Percentiles rank a stretch among this genome's conserved stretches.
Evolutionary conservation across 2,113 vertebrate species (phyloP).

Genomic region (Tachysurus vachellii): DNA sequence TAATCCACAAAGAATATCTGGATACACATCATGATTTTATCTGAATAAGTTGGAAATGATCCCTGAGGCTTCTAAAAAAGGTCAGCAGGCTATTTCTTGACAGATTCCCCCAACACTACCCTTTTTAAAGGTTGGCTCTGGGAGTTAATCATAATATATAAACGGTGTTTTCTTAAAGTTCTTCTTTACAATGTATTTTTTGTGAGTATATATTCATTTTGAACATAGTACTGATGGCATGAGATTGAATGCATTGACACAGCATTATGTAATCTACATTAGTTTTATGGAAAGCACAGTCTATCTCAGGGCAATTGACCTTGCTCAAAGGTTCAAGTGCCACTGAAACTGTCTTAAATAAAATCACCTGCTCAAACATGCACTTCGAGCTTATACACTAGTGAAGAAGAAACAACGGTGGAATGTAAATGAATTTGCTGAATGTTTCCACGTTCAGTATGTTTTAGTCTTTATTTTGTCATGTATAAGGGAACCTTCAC

Average conservation of each 20-base stretch:
- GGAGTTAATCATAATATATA: too few relatives aligned
- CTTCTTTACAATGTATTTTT: background rate
- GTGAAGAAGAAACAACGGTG: background rate
- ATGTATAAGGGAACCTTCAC: background rate
- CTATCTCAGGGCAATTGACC: constrained; percentile 31
- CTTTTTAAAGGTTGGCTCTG: background rate
- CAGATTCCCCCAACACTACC: background rate
- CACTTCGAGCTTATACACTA: background rate
- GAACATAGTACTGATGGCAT: background rate
- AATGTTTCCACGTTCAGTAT: background rate
- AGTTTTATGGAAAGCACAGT: constrained; percentile 1
- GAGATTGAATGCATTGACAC: background rate
- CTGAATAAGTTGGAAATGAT: background rate
- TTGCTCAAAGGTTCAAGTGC: constrained; percentile 42
- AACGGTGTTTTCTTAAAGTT: too few relatives aligned
- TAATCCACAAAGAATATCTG: background rate
- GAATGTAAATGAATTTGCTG: background rate
- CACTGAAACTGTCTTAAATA: constrained; percentile 1
- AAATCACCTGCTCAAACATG: background rate
- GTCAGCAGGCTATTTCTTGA: background rate
- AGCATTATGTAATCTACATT: constrained; percentile 29
- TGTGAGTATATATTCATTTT: background rate
- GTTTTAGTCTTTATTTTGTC: background rate
- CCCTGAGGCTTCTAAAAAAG: background rate
- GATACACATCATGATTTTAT: background rate